Base-by-base conservation (phyloP, 1,140 invertebrate genomes). In the Magallana ariakensis region DNA sequence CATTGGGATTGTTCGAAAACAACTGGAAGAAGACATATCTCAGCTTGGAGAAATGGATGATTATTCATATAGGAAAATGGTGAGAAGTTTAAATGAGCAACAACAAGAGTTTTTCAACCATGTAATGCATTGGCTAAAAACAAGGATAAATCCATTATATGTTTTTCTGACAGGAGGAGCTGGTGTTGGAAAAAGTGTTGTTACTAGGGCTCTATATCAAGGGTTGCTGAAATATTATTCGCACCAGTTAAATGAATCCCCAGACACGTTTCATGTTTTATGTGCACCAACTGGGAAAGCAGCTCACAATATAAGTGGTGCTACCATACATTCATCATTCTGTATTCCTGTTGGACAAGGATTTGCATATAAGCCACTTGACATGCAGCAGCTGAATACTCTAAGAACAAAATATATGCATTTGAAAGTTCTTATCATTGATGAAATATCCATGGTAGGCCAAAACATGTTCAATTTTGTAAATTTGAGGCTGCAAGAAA, bases 211-310 rank as follows among this genome's bases (percentile, higher is more conserved):
- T 66, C 11, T 89, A 19, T 85, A 86, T 85, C 87, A 90, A 70
- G 83, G 80, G 55, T 80, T 89, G 33, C 66, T 70, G 22, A 84
- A 84, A 56, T 84, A 60, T 57, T 88, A 53, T 13, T 57, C 80
- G 4, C 22, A 13, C 16, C 46, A 54, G 16, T 11, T 54, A 46
- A 84, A 70, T 16, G 87, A 88, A 58, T 55, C 87, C 82, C 83
- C 82, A 11, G 81, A 87, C 70, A 55, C 15, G 87, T 83, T 26
- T 83, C 58, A 57, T 82, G 62, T 90, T 60, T 87, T 90, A 15
- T 26, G 87, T 16, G 90, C 89, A 10, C 90, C 88, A 57, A 88
- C 90, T 33, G 90, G 90, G 58, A 91, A 90, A 82, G 90, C 88
- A 15, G 90, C 89, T 13, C 87, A 89, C 26, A 56, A 91, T 55